Percentiles rank a stretch among this genome's conserved stretches.
phyloP scores from a whole-genome alignment of 2,113 vertebrate species.

The Cavia porcellus region DNA sequence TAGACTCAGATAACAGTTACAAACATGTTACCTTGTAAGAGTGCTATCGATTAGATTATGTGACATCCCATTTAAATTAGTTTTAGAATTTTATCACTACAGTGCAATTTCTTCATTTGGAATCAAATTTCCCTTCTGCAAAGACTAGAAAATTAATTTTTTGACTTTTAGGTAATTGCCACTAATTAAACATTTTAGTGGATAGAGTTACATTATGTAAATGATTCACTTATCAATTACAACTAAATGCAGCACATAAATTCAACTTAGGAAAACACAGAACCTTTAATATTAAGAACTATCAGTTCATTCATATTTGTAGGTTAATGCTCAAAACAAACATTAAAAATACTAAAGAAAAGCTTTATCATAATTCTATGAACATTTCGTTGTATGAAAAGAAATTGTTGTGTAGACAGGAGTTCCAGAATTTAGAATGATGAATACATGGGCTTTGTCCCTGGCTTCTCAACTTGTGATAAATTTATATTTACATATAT shows the following conservation, averaged over 20 bases:
- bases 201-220: constrained; percentile 9
- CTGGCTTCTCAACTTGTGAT: neutral
- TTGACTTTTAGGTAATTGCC: neutral
- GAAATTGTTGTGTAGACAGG: neutral
- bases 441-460: rapidly evolving
- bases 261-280: neutral
- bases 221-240: constrained; percentile 56
- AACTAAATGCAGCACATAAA: neutral
- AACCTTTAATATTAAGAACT: neutral
- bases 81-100: constrained; percentile 27
- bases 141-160: constrained; percentile 47
- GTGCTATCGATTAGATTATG: constrained; percentile 29
- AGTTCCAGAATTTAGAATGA: neutral
- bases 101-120: constrained; percentile 38
- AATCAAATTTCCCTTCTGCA: constrained; percentile 46
- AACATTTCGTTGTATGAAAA: neutral
- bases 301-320: constrained; percentile 30
- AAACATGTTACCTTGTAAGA: neutral
- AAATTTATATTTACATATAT: neutral
- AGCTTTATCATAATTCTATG: neutral
- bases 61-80: constrained; percentile 31
- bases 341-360: neutral
- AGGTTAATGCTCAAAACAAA: neutral
- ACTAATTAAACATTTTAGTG: constrained; percentile 43
- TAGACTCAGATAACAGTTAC: neutral